These are phyloP conservation scores for Setophaga kirtlandii DNA, from an alignment of 2,113 vertebrate species.

Conservation along the genomic window DNA sequence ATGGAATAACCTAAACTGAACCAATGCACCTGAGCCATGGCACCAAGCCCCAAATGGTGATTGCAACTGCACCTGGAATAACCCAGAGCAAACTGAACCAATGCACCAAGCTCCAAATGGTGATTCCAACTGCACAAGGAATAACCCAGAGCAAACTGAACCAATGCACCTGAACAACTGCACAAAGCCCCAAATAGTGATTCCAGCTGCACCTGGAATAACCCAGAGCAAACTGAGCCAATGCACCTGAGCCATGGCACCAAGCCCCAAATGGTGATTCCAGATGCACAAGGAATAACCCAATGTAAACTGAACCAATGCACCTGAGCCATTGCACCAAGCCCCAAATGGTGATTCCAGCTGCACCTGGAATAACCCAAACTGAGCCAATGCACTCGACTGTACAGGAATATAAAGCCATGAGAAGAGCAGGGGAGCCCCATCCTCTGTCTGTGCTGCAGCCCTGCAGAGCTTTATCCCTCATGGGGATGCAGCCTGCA, in stretches of 20 bases:
- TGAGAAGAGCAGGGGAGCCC: not conserved
- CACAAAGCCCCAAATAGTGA: fast-evolving
- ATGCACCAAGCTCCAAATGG: fast-evolving
- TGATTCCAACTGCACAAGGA: fast-evolving
- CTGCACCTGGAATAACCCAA: fast-evolving
- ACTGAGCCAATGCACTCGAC: not conserved
- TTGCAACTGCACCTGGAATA: fast-evolving
- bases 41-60: fast-evolving
- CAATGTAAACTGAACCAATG: not conserved
- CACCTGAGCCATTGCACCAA: not conserved
- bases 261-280: fast-evolving
- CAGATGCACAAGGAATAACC: fast-evolving
- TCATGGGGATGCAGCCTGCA: not conserved
- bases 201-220: fast-evolving
- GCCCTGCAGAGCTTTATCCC: not conserved
- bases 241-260: not conserved
- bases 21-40: not conserved
- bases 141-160: not conserved
- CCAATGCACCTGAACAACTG: too few relatives aligned
- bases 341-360: fast-evolving
- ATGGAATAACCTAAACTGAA: fast-evolving
- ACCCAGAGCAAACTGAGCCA: not conserved
- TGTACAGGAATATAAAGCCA: not conserved
- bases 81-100: not conserved
- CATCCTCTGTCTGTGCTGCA: not conserved